phyloP scores from a whole-genome alignment of 2,113 vertebrate species.

The Neodon shergylaensis region DNA sequence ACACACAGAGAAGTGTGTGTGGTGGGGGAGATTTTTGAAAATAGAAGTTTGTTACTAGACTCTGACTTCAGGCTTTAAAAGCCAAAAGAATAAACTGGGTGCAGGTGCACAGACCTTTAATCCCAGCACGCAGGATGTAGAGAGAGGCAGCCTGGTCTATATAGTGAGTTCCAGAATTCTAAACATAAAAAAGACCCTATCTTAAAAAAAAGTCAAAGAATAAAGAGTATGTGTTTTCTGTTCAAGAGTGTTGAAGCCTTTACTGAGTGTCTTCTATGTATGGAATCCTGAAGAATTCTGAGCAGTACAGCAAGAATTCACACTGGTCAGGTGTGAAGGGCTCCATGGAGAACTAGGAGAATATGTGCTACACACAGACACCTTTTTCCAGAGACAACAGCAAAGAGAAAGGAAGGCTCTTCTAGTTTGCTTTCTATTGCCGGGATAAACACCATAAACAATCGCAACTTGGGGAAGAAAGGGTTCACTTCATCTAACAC shows the following conservation, averaged over 20 bases:
- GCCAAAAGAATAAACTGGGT: background rate
- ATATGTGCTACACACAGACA: background rate
- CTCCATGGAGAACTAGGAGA: background rate
- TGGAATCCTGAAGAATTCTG: background rate
- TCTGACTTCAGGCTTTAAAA: background rate
- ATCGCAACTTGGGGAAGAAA: no score
- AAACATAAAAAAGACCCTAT: background rate
- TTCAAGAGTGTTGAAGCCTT: conserved; percentile 2
- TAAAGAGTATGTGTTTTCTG: background rate
- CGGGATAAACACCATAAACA: background rate
- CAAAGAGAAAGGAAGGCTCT: background rate
- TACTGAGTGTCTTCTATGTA: background rate
- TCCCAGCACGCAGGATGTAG: background rate
- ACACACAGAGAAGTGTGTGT: background rate
- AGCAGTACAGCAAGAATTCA: background rate
- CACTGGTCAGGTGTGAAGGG: background rate
- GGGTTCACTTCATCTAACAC: background rate
- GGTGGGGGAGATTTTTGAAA: background rate
- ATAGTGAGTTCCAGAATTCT: background rate
- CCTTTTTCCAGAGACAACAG: background rate
- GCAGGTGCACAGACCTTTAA: background rate
- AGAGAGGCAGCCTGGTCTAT: background rate
- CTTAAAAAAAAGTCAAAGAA: background rate
- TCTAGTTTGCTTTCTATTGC: background rate
- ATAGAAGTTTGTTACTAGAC: background rate